These are phyloP conservation scores for Merops nubicus DNA, from an alignment of 2,113 vertebrate species.

Conservation along the genomic window DNA sequence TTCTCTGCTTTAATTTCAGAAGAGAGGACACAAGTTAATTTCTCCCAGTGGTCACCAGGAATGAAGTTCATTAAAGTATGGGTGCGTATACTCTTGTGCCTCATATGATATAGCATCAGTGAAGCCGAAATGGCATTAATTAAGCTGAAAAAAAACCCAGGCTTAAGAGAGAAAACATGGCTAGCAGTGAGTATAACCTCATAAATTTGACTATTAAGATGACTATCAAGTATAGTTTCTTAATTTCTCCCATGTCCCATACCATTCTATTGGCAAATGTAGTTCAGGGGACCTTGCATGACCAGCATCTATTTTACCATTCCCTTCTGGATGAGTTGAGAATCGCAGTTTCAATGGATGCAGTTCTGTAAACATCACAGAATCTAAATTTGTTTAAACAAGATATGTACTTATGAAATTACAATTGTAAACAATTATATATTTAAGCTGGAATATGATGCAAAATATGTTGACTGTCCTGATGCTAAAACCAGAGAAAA, in stretches of 20 bases:
- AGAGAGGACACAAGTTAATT: background rate
- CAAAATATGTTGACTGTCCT: background rate
- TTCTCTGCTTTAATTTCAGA: background rate
- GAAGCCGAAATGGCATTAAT: background rate
- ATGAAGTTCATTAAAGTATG: background rate
- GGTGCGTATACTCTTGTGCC: background rate
- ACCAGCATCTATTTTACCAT: background rate
- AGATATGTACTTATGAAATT: background rate
- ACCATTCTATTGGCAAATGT: background rate
- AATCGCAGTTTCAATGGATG: background rate
- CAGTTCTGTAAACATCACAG: background rate
- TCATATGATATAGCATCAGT: background rate
- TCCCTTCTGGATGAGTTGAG: background rate
- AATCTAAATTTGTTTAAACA: background rate
- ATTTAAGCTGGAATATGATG: background rate
- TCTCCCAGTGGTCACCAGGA: background rate
- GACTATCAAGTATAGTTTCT: background rate
- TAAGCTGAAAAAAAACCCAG: background rate
- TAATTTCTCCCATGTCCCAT: background rate
- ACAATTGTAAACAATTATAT: background rate
- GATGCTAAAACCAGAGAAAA: background rate
- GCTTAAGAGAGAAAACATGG: background rate
- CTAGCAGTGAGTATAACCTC: background rate
- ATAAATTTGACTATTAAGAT: background rate
- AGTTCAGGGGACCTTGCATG: background rate